Evolutionary conservation across 2,888 invertebrate species (phyloP), one percentile per base, ranked within the genome.

Genomic region (Zaprionus obscuricornis): DNA sequence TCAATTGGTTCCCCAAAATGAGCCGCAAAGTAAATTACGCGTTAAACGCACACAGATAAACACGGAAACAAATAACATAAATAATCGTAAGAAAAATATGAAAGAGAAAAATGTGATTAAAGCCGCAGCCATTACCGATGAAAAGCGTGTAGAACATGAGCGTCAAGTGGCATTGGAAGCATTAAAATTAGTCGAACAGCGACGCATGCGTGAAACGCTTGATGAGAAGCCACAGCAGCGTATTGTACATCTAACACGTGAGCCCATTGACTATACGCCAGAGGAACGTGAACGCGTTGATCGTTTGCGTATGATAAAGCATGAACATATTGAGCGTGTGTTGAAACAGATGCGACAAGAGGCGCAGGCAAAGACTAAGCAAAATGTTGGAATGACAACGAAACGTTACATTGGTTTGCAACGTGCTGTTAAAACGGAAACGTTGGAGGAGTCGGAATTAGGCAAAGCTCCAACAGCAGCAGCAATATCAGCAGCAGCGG

Each of bases 121-220:
- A 18, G n/a, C 3, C 1, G 8, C 3, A n/a, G 27, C 1, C 3
- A 13, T 0, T 36, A 46, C 1, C 3, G 74, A 65, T 0, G 79
- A 66, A 1, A 83, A 72, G 43, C 64, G 66, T 0, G 74, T 66
- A 0, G 67, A 73, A 2, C 62, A 66, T 0, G 77, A 73, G 3
- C 66, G 81, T 3, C 63, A 72, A 17, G 69, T 86, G 5, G 81
- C 81, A 0, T 3, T 82, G 33, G 75, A 82, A 13, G 81, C 81
- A 0, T 3, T 85, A 0, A 83, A 78, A 5, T 50, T 82, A 0
- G 58, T 50, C 1, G 75, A 86, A 24, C 86, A 82, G 39, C 72
- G 81, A 0, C 83, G 84, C 46, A 24, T 54, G 56, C 72, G 81
- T 2, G 66, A 49, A 0, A 6, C 55, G 1, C 4, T 13, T 4